These are phyloP conservation scores for Malthinus flaveolus DNA, from an alignment of 2,888 invertebrate species.

Conservation along the genomic window DNA sequence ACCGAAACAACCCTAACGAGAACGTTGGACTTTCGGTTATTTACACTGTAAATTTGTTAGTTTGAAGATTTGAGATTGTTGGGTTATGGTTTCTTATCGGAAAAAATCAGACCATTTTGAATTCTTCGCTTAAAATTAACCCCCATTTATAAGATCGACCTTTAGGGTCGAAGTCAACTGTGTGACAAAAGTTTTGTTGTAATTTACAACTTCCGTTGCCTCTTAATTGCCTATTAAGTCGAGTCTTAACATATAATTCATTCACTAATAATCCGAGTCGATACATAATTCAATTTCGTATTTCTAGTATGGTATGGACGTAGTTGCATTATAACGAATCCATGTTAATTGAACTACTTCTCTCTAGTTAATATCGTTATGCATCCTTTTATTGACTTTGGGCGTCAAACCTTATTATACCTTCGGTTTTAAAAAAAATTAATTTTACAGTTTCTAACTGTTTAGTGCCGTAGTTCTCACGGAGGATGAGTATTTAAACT, in stretches of 20 bases:
- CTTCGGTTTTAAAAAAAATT: too few relatives aligned
- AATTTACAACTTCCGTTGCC: slow-evolving; percentile 30
- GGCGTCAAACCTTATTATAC: too few relatives aligned
- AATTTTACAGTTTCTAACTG: background rate
- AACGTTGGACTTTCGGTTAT: too few relatives aligned
- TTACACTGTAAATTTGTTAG: too few relatives aligned
- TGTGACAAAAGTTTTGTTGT: slow-evolving; percentile 20
- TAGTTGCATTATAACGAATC: too few relatives aligned
- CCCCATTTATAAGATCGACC: slow-evolving; percentile 24
- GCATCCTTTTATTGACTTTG: too few relatives aligned
- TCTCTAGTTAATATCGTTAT: too few relatives aligned
- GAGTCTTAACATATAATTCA: slow-evolving; percentile 27
- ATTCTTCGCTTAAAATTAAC: slow-evolving; percentile 17
- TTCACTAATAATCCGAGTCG: slow-evolving; percentile 24
- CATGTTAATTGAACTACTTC: too few relatives aligned
- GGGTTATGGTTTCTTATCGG: too few relatives aligned
- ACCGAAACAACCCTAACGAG: too few relatives aligned
- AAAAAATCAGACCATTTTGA: background rate
- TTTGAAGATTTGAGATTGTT: too few relatives aligned
- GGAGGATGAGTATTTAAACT: slow-evolving; percentile 9
- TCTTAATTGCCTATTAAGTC: slow-evolving; percentile 31
- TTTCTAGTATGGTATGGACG: too few relatives aligned
- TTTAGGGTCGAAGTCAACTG: slow-evolving; percentile 25
- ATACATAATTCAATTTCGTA: slow-evolving; percentile 26
- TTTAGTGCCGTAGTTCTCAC: background rate